These are phyloP conservation scores for Drosophila monieri DNA, from an alignment of 2,888 invertebrate genomes.

Conservation along the genomic window DNA sequence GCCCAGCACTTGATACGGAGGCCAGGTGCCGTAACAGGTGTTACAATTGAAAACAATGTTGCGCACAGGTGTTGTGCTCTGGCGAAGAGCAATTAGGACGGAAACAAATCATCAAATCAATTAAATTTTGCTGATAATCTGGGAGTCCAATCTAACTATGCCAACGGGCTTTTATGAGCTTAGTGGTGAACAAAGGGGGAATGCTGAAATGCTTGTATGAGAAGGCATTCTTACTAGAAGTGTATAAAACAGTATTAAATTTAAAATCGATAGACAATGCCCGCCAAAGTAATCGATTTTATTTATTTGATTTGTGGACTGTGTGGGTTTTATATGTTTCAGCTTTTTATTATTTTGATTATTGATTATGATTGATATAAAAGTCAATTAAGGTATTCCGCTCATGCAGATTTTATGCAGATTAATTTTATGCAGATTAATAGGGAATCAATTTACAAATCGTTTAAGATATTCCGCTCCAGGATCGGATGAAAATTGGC, in stretches of 20 bases:
- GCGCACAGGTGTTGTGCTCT: slow-evolving; percentile 47
- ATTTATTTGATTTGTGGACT: background rate
- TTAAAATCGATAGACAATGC: background rate
- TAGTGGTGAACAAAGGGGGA: too few species aligned
- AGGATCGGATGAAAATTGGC: too few species aligned
- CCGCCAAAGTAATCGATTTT: background rate
- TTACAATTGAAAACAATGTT: slow-evolving; percentile 47
- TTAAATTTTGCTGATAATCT: slow-evolving; percentile 57
- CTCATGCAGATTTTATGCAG: too few species aligned
- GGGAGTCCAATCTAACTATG: slow-evolving; percentile 7
- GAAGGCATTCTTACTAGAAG: background rate
- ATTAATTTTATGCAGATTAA: too few species aligned
- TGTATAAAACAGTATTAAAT: background rate
- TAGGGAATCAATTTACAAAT: too few species aligned
- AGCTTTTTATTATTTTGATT: too few species aligned
- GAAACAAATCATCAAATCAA: slow-evolving; percentile 55
- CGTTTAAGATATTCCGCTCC: too few species aligned
- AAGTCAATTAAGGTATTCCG: too few species aligned
- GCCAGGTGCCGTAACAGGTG: slow-evolving; percentile 55
- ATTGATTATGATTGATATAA: too few species aligned
- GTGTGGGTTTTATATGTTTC: background rate
- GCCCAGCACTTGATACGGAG: slow-evolving; percentile 45
- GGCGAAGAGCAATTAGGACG: slow-evolving; percentile 33
- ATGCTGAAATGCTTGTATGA: too few species aligned
- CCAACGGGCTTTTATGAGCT: background rate